phyloP scores from a whole-genome alignment of 2,113 vertebrate species.

The Petaurus breviceps region DNA sequence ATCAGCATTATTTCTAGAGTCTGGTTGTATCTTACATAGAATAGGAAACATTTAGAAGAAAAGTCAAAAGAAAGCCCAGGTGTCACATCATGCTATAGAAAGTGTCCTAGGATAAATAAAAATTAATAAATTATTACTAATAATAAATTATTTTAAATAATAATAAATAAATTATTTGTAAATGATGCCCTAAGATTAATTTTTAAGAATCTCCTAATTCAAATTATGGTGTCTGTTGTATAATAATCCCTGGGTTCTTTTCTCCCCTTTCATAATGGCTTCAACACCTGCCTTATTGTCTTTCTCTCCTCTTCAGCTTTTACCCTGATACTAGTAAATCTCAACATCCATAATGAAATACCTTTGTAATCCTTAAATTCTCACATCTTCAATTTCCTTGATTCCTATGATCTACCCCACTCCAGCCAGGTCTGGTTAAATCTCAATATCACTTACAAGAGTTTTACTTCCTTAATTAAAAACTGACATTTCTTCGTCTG shows the following conservation, averaged over 20 bases:
- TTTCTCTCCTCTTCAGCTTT: not conserved
- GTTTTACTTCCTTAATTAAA: not conserved
- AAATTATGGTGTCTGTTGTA: not conserved
- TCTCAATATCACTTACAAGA: not conserved
- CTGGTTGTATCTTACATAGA: not conserved
- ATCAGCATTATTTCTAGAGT: not conserved
- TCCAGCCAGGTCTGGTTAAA: not conserved
- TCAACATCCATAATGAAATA: not conserved
- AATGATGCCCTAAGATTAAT: not conserved
- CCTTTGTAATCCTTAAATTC: not conserved
- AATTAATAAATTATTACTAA: not conserved
- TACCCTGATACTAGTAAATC: not conserved
- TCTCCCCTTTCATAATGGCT: not conserved
- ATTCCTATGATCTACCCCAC: not conserved
- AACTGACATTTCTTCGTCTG: not conserved
- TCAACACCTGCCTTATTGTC: not conserved
- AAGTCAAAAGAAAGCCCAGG: not conserved
- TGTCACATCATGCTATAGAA: not conserved
- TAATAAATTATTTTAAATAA: not conserved
- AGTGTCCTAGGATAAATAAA: not conserved
- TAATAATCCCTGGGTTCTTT: not conserved
- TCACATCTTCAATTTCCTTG: not conserved
- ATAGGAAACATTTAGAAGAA: not conserved
- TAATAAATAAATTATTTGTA: not conserved
- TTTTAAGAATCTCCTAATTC: not conserved